phyloP scores from a whole-genome alignment of 2,888 invertebrate species.

The Clostera curtula region DNA sequence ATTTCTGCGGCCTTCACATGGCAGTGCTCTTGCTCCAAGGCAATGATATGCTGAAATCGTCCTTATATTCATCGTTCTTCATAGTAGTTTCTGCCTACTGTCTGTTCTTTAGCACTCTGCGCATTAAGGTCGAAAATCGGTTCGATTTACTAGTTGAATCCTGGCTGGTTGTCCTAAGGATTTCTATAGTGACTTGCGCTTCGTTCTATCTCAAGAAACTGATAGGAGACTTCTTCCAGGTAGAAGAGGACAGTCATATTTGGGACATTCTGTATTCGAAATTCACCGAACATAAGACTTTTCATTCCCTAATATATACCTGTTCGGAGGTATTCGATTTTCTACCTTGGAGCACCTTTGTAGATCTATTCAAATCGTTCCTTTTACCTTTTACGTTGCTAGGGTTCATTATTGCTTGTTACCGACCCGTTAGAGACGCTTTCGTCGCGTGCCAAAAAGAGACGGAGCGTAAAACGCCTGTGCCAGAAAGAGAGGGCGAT shows the following conservation, averaged over 20 bases:
- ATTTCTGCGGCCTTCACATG: slow-evolving; percentile 58
- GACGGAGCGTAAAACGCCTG: slow-evolving; percentile 17
- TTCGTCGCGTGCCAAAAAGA: slow-evolving; percentile 17
- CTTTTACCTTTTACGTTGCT: slow-evolving; percentile 75
- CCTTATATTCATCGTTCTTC: slow-evolving; percentile 64
- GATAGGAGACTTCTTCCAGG: slow-evolving; percentile 43
- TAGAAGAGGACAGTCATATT: slow-evolving; percentile 78
- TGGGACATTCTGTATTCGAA: slow-evolving; percentile 83
- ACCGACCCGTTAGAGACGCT: no score
- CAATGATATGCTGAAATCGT: slow-evolving; percentile 65
- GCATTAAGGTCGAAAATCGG: slow-evolving; percentile 43
- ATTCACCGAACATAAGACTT: slow-evolving; percentile 78
- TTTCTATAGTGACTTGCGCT: slow-evolving; percentile 24
- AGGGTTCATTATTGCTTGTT: slow-evolving; percentile 47
- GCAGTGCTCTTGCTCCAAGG: slow-evolving; percentile 56
- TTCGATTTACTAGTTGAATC: slow-evolving; percentile 40
- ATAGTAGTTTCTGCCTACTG: slow-evolving; percentile 47
- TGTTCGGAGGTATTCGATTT: slow-evolving; percentile 87
- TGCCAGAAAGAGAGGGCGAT: slow-evolving; percentile 31
- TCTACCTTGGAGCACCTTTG: slow-evolving; percentile 70
- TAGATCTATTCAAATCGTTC: slow-evolving; percentile 67
- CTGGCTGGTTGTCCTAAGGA: slow-evolving; percentile 39
- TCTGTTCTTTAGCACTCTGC: slow-evolving; percentile 45
- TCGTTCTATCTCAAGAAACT: slow-evolving; percentile 58
- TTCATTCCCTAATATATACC: slow-evolving; percentile 86